Percentiles rank a stretch among this genome's conserved stretches.
Evolutionary conservation across 2,113 vertebrate species (phyloP).

Genomic region (Myocastor coypus): DNA sequence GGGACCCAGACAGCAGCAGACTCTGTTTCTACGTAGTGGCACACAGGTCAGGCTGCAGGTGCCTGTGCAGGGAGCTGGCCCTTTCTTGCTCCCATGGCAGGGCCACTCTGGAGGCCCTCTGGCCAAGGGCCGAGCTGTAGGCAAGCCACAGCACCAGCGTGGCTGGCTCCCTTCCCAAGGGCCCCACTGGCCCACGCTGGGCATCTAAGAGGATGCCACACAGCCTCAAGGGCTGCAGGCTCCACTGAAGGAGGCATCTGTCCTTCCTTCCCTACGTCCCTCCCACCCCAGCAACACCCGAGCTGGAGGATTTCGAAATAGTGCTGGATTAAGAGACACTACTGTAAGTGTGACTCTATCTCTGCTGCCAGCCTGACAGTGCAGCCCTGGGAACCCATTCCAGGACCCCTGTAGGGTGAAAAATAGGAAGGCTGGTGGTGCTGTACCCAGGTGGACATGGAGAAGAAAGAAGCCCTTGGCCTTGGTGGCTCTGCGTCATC

Average conservation of each 20-base stretch:
- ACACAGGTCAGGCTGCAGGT: accelerated
- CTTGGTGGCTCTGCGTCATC: neutral
- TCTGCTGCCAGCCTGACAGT: neutral
- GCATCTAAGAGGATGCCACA: neutral
- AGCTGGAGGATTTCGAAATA: conserved; percentile 18
- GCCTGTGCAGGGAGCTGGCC: accelerated
- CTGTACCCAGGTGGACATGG: neutral
- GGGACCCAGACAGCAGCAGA: neutral
- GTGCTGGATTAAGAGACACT: neutral
- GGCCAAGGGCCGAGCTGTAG: too few relatives aligned
- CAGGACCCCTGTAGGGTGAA: neutral
- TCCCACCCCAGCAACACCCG: neutral
- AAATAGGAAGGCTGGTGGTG: accelerated
- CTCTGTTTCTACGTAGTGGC: accelerated
- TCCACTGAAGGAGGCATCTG: neutral
- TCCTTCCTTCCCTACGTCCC: neutral
- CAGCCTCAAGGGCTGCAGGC: neutral
- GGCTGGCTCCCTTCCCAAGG: accelerated
- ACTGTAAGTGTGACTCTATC: neutral
- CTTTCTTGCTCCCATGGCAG: neutral
- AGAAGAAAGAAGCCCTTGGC: accelerated
- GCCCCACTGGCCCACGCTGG: neutral
- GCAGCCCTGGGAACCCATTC: neutral
- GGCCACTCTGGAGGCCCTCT: neutral
- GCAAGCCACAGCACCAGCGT: neutral